Base-by-base conservation (phyloP, 2,113 vertebrate genomes). In the Polypterus senegalus region DNA sequence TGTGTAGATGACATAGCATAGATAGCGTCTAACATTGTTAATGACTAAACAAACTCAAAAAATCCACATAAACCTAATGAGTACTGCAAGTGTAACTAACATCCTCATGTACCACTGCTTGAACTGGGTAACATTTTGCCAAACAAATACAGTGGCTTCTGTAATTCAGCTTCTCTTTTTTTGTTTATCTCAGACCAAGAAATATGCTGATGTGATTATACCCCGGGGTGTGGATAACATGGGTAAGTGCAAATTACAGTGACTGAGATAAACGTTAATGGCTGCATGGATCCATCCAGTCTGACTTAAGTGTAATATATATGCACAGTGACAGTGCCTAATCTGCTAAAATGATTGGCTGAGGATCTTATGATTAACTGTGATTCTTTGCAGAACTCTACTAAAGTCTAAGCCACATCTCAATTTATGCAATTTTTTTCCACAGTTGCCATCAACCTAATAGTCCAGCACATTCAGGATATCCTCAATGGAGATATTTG, bases 381-480 rank as follows among this genome's bases (percentile, higher is more conserved):
- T 27, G 27, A 1, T 27, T 27, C 27, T 27, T 27, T 27, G 27
- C 27, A 27, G 27, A 27, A 27, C 27, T 27, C 27, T 27, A 27
- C 27, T 27, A 27, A 27, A 27, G 27, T 27, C 27, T 27, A 27
- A 27, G 2, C 27, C 27, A 27, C 27, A 27, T 27, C 27, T 27
- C 27, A 27, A 27, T 27, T 27, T 27, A 27, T 27, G 27, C 2
- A 27, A n/a, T 55, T 47, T 51, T 3, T 55, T 48, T 47, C 52
- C 0, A 3, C 77, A 99, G 96, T 97, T 54, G 96, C 96, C 49
- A 99, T 99, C 71, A 99, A 97, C 82, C 86, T 98, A 59, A 99
- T 99, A 0, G 96, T 99, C 58, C 96, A 99, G 79, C 94, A 99
- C 82, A 99, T 99, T 54, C 96, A 98, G 58, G 96, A 99, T 79